phyloP scores from a whole-genome alignment of 2,888 invertebrate species.

The Ormia ochracea region DNA sequence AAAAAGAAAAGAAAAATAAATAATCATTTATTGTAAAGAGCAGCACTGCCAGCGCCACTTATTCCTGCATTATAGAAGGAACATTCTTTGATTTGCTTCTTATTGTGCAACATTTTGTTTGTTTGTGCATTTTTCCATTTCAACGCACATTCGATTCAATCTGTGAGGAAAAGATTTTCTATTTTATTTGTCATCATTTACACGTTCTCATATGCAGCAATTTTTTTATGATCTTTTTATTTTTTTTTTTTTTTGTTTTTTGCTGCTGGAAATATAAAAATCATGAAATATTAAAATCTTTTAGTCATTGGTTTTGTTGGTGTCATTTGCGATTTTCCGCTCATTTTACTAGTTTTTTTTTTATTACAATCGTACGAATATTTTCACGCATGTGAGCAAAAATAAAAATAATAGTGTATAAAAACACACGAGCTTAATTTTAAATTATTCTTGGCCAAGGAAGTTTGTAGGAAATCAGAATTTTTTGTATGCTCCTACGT shows the following conservation, averaged over 20 bases:
- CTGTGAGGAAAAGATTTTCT: conserved; percentile 15
- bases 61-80: background rate
- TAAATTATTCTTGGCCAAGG: too few relatives aligned
- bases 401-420: background rate
- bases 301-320: conserved; percentile 51
- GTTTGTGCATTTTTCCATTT: conserved; percentile 41
- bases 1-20: background rate
- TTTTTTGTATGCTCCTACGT: background rate
- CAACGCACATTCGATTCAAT: conserved; percentile 36
- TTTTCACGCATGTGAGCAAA: background rate
- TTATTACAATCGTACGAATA: conserved; percentile 7
- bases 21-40: background rate
- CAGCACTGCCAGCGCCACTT: background rate
- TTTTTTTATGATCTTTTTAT: conserved; percentile 30
- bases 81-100: conserved; percentile 17
- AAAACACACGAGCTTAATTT: background rate
- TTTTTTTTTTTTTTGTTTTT: too few relatives aligned
- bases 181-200: conserved; percentile 42
- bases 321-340: conserved; percentile 73
- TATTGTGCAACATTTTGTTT: conserved; percentile 29
- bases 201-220: conserved; percentile 58
- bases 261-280: conserved; percentile 16
- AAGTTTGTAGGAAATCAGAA: too few relatives aligned
- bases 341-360: conserved; percentile 69
- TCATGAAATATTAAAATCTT: conserved; percentile 38